A percentile compares a stretch with the other conserved stretches of the same genome.
These are phyloP conservation scores for Philotrypesis tridentata DNA, from an alignment of 1,140 invertebrate species.

Conservation along the genomic window DNA sequence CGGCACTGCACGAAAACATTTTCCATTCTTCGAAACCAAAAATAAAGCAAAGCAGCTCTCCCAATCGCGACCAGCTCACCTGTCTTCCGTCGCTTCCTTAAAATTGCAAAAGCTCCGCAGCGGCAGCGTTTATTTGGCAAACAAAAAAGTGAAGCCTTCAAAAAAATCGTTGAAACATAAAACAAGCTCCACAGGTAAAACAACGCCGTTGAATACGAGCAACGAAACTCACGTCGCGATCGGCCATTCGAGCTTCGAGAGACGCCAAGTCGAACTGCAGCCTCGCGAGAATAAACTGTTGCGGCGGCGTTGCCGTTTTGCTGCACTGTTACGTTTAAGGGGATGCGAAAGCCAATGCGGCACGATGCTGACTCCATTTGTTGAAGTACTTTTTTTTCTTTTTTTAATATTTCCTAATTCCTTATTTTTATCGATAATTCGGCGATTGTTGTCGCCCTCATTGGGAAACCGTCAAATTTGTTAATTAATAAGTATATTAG, in stretches of 20 bases:
- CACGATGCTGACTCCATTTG: too few species aligned
- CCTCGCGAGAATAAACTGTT: neutral
- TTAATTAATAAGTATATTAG: too few species aligned
- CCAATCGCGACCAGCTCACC: neutral
- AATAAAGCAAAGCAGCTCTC: neutral
- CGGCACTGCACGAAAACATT: too few species aligned
- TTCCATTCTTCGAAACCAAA: too few species aligned
- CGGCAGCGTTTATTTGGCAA: neutral
- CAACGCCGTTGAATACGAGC: neutral
- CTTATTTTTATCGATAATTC: too few species aligned
- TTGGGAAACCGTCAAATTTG: too few species aligned
- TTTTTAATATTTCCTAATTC: too few species aligned
- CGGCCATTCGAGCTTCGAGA: neutral
- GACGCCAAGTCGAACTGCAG: slow-evolving; percentile 31
- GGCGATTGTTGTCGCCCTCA: too few species aligned
- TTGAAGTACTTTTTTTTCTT: too few species aligned
- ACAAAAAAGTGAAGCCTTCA: too few species aligned
- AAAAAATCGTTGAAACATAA: too few species aligned
- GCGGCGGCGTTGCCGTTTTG: neutral
- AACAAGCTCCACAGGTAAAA: neutral
- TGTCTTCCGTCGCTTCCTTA: neutral
- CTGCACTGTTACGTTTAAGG: neutral
- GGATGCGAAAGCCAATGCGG: too few species aligned
- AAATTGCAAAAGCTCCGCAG: neutral
- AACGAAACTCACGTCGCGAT: neutral